Evolutionary conservation across 1,140 invertebrate species (phyloP).

Genomic region (Eubasilissa regina): DNA sequence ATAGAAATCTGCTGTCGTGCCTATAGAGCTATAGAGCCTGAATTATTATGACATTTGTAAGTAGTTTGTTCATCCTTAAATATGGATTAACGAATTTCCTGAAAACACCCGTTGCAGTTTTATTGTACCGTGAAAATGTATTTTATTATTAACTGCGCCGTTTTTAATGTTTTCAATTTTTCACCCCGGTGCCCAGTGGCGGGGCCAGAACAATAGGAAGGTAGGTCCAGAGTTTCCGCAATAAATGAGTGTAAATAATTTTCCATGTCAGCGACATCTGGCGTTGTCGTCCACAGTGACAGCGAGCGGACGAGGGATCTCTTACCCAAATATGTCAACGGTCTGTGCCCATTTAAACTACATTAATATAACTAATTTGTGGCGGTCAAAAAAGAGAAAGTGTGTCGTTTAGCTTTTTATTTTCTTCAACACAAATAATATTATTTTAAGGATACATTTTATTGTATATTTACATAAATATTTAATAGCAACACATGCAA

Average conservation of each 20-base stretch:
- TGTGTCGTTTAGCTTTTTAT: background rate
- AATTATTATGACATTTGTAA: constrained; percentile 8
- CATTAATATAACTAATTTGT: constrained; percentile 29
- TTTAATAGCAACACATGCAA: too few relatives aligned
- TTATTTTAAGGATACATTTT: too few relatives aligned
- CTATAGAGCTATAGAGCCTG: background rate
- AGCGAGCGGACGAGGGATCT: constrained; percentile 35
- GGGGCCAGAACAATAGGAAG: background rate
- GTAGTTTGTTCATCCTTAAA: background rate
- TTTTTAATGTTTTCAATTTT: constrained; percentile 57
- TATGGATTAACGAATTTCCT: constrained; percentile 28
- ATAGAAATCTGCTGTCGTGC: constrained; percentile 31
- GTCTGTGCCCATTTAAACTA: constrained; percentile 37
- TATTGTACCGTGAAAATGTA: constrained; percentile 46
- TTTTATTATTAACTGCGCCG: constrained; percentile 49
- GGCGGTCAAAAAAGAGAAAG: constrained; percentile 6
- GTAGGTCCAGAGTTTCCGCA: constrained; percentile 48
- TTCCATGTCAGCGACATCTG: constrained; percentile 51
- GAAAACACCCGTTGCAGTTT: constrained; percentile 36
- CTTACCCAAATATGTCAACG: constrained; percentile 43
- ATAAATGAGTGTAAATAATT: constrained; percentile 58
- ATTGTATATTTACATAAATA: too few relatives aligned
- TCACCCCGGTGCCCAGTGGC: constrained; percentile 38
- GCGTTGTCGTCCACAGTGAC: constrained; percentile 45
- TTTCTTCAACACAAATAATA: too few relatives aligned